These are phyloP conservation scores for Meiosimyza decipiens DNA, from an alignment of 2,888 invertebrate species.

Conservation along the genomic window DNA sequence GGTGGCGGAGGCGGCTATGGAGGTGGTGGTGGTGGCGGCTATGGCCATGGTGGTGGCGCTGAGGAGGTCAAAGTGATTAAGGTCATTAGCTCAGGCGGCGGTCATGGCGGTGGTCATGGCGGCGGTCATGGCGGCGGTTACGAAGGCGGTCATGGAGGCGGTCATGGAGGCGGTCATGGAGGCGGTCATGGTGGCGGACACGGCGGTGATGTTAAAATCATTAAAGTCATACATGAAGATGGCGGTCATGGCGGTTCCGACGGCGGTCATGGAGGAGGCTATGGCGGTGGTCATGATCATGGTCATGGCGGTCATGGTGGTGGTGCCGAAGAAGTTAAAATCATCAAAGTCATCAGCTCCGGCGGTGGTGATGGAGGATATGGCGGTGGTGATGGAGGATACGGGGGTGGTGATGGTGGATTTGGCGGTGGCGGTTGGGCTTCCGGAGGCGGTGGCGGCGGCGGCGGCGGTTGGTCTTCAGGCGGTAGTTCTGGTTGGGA, in stretches of 20 bases:
- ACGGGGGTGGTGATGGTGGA: not conserved
- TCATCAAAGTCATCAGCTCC: conserved; percentile 39
- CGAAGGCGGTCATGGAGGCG: conserved; percentile 37
- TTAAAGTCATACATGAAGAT: conserved; percentile 36
- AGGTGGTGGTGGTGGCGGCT: conserved; percentile 32
- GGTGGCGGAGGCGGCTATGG: conserved; percentile 35
- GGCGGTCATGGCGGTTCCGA: conserved; percentile 41
- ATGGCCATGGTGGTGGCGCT: conserved; percentile 22
- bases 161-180: conserved; percentile 34
- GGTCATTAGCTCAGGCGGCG: conserved; percentile 33
- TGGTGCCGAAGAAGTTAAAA: conserved; percentile 32
- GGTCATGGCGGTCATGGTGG: conserved; percentile 39
- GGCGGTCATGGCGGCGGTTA: conserved; percentile 28
- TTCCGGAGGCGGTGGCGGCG: not conserved
- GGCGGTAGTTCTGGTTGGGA: conserved; percentile 16
- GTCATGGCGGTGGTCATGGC: conserved; percentile 33
- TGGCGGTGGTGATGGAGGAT: conserved; percentile 24
- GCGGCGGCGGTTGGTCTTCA: conserved; percentile 3
- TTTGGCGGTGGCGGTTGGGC: no score
- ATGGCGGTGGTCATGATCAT: conserved; percentile 21
- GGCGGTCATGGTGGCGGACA: conserved; percentile 38
- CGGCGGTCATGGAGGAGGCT: conserved; percentile 33
- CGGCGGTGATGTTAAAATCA: conserved; percentile 30
- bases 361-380: conserved; percentile 27
- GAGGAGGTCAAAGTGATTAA: conserved; percentile 38